A percentile compares a stretch with the other conserved stretches of the same genome.
Evolutionary conservation across 2,888 invertebrate species (phyloP).

Genomic region (Monoplex corrugatus): DNA sequence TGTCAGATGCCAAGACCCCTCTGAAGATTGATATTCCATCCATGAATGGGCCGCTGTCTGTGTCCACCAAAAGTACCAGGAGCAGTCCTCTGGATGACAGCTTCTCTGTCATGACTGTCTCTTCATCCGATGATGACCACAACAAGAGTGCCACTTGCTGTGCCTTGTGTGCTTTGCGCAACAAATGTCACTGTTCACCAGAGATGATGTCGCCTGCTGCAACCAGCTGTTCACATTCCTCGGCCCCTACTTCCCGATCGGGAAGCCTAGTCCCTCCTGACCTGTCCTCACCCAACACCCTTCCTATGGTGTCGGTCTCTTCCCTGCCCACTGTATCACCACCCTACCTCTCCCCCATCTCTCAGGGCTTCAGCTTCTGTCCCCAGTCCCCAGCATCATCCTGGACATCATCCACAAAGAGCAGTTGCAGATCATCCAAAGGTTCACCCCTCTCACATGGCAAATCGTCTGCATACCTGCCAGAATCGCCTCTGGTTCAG

Average conservation of each 20-base stretch:
- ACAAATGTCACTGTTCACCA: slow-evolving; percentile 33
- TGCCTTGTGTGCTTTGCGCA: slow-evolving; percentile 38
- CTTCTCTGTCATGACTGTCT: slow-evolving; percentile 63
- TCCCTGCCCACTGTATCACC: not conserved
- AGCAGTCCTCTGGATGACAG: slow-evolving; percentile 57
- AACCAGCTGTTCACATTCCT: slow-evolving; percentile 27
- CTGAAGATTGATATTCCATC: slow-evolving; percentile 53
- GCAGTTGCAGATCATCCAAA: not conserved
- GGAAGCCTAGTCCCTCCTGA: not conserved
- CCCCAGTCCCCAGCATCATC: slow-evolving; percentile 9
- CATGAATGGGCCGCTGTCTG: not conserved
- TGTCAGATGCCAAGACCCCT: slow-evolving; percentile 22
- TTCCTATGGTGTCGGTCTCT: not conserved
- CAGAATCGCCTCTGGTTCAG: slow-evolving; percentile 7
- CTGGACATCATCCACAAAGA: not conserved
- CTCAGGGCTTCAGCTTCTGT: not conserved
- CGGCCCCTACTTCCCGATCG: not conserved
- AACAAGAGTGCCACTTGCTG: slow-evolving; percentile 48
- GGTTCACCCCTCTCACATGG: not conserved
- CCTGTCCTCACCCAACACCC: not conserved
- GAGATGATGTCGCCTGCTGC: not conserved
- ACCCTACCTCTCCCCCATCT: not conserved
- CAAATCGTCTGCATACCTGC: not conserved
- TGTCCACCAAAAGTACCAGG: not conserved
- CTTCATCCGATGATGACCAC: slow-evolving; percentile 68